Conservation (phyloP, 2,797 vertebrate genomes). For the Hippopotamyrus pictus region DNA sequence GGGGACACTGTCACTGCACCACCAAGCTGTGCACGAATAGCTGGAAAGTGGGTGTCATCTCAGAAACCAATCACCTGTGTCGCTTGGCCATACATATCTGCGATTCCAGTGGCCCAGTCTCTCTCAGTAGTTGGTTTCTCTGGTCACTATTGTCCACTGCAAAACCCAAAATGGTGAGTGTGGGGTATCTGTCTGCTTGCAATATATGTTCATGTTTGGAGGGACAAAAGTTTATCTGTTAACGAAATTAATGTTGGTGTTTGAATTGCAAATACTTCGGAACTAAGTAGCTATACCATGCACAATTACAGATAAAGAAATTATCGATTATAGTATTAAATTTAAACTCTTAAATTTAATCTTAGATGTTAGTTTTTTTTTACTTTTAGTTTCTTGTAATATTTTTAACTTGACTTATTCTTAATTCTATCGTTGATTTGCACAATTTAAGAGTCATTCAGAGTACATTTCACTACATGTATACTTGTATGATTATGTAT, state of each 20-base stretch:
- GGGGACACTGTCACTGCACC: constrained; percentile 17
- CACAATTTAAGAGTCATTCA: background rate
- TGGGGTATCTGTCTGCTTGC: background rate
- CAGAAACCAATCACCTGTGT: constrained; percentile 57
- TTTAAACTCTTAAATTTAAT: background rate
- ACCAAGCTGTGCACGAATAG: constrained; percentile 32
- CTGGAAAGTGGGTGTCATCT: constrained; percentile 57
- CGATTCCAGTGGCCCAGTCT: constrained; percentile 1
- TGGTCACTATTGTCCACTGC: constrained; percentile 34
- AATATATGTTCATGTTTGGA: background rate
- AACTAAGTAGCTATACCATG: background rate
- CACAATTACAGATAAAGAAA: background rate
- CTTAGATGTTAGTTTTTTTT: background rate
- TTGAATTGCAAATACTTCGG: background rate
- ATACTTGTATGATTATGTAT: background rate
- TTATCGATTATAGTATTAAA: background rate
- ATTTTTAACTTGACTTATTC: background rate
- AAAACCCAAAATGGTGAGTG: constrained; percentile 61
- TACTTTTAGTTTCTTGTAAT: background rate
- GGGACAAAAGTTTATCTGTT: background rate
- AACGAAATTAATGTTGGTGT: background rate
- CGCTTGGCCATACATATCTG: constrained; percentile 54
- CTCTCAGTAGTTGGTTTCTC: constrained; percentile 38
- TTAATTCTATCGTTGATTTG: background rate
- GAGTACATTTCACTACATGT: background rate